These are phyloP conservation scores for Oceanodroma leucorhoa DNA, from an alignment of 2,797 vertebrate species.

Conservation along the genomic window DNA sequence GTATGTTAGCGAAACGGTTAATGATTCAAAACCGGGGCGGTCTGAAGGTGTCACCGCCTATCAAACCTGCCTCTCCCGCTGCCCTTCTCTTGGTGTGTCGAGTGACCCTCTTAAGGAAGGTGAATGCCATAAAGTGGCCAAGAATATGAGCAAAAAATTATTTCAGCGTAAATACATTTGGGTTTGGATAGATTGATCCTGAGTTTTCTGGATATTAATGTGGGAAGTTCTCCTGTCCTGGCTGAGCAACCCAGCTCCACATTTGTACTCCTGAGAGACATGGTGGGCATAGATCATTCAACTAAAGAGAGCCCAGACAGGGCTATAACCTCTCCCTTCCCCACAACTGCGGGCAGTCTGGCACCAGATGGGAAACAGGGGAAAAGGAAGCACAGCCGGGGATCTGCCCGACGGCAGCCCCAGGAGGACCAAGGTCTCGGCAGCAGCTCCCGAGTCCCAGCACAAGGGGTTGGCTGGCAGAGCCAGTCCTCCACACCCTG, in stretches of 20 bases:
- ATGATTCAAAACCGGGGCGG: not conserved
- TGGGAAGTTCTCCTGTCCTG: not conserved
- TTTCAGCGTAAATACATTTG: not conserved
- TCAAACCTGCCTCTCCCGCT: not conserved
- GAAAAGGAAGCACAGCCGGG: not conserved
- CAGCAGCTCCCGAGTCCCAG: not conserved
- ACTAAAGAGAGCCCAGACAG: not conserved
- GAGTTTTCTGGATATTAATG: not conserved
- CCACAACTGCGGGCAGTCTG: not conserved
- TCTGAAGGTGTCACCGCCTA: not conserved
- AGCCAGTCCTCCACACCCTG: not conserved
- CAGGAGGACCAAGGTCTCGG: not conserved
- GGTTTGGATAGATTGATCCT: not conserved
- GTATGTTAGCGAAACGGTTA: not conserved
- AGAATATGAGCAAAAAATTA: not conserved
- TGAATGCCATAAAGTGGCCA: not conserved
- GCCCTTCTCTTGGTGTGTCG: not conserved
- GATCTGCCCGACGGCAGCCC: not conserved
- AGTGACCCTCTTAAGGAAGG: not conserved
- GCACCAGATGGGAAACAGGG: not conserved
- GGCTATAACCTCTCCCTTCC: not conserved
- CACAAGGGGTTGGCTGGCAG: not conserved
- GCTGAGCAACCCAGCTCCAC: not conserved
- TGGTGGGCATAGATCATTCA: not conserved
- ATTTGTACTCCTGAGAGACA: not conserved